Base-by-base conservation (phyloP, 1,140 invertebrate genomes). In the Drosophila prosaltans region DNA sequence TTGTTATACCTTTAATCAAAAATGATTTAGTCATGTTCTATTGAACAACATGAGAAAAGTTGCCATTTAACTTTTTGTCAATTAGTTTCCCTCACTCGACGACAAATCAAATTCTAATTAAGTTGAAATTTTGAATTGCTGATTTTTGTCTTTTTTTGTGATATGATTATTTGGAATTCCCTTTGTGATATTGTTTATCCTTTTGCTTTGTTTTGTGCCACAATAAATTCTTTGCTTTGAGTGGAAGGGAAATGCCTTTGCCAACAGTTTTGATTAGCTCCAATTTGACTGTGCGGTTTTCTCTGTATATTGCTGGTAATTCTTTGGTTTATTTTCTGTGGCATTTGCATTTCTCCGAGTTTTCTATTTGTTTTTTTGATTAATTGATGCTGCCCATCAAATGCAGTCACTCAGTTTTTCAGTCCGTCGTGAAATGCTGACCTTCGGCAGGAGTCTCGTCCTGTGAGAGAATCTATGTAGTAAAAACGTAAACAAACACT, bases 401-500 rank as follows among this genome's bases (percentile, higher is more conserved):
- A 48, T 21, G 40, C 32, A 62, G 74, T 55, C 8, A 3, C 9
- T 51, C 45, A 51, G 45, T 26, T 26, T 26, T 51, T 36, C 32
- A 26, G 21, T 8, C 4, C 21, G 45, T 51, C 21, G 24, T 51
- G 7, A 9, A 26, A 36, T 11, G n/a, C 73, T 75, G 78, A 80
- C 67, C 78, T 63, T 72, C 65, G 74, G 39, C 8, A 2, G 9
- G 45, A 51, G 45, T 51, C 24, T 51, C 45, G 21, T 26, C 36
- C 66, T 16, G 69, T 59, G 28, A 36, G 32, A 32, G 61, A 60
- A 61, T 65, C 45, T 40, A 41, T 41, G 65, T 9, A 40, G 21
- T 70, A 74, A 83, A 86, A 86, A 86, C 80, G 83, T 86, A 86
- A 86, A 86, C 83, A 86, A 86, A 86, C 83, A 86, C 84, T 86